Base-by-base conservation (phyloP, 2,797 vertebrate species). In the Danio tinwini region DNA sequence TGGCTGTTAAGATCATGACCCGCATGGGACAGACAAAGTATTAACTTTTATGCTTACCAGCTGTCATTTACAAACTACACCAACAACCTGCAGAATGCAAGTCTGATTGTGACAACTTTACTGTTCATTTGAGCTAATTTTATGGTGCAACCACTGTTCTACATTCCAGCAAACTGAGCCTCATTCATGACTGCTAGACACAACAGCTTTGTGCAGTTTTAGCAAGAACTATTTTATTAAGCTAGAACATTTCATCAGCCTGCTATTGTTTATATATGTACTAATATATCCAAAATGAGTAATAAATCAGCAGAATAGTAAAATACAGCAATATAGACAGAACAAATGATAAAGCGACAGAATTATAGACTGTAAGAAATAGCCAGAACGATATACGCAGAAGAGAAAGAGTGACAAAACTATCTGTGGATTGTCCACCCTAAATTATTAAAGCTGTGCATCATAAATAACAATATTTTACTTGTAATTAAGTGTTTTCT, bases 11-110 rank as follows among this genome's bases (percentile, higher is more conserved):
- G 71, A 75, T 83, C 58, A 79, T 62, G 64, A 75, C 63, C 71
- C 73, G 1, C 71, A 74, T 70, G 81, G 81, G 81, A 82, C 40
- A 82, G 39, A 9, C 37, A 73, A 75, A 21, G 49, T 52, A 75
- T 74, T 53, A 82, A 65, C 53, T 78, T 82, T 82, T 74, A 82
- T 74, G 63, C 37, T 59, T 62, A 74, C 70, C 76, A 83, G 81
- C 71, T 78, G 76, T 50, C 47, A 45, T 53, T 69, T 74, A 29
- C 69, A 55, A 37, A 37, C 55, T 59, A 58, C 42, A 68, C 65
- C 55, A 70, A 63, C 56, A 70, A 63, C 56, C 64, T 74, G 63
- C 39, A 69, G 47, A 70, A 70, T 52, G 14, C 55, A 45, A 62
- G 19, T 58, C 39, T 53, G 44, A 75, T 68, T 21, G 64, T 61